These are phyloP conservation scores for Aporophyla nigra DNA, from an alignment of 2,888 invertebrate genomes.

Conservation along the genomic window DNA sequence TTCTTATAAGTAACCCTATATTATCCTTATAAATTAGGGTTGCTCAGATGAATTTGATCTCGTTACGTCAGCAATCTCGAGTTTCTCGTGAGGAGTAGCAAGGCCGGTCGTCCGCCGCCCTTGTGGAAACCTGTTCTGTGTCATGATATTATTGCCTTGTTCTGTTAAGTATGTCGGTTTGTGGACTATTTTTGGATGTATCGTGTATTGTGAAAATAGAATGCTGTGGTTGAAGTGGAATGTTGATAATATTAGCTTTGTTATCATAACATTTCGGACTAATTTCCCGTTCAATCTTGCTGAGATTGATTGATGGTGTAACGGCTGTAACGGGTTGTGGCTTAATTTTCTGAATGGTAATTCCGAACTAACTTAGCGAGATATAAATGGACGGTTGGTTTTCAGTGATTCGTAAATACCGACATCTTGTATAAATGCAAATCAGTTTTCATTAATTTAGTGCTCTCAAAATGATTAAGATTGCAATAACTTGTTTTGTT, in stretches of 20 bases:
- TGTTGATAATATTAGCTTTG: slow-evolving; percentile 46
- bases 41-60: slow-evolving; percentile 60
- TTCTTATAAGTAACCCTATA: slow-evolving; percentile 50
- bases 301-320: slow-evolving; percentile 45
- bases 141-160: slow-evolving; percentile 56
- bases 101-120: slow-evolving; percentile 63
- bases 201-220: slow-evolving; percentile 50
- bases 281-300: slow-evolving; percentile 47
- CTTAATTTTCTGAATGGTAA: slow-evolving; percentile 44
- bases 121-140: slow-evolving; percentile 64
- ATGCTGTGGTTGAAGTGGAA: slow-evolving; percentile 44
- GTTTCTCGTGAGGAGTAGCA: slow-evolving; percentile 63
- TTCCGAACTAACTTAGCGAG: slow-evolving; percentile 2
- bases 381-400: slow-evolving; percentile 16
- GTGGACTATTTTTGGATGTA: slow-evolving; percentile 50
- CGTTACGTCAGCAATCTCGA: slow-evolving; percentile 56
- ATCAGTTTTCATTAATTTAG: slow-evolving; percentile 11
- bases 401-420: not conserved
- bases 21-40: slow-evolving; percentile 59
- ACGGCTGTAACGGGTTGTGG: slow-evolving; percentile 28
- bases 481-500: slow-evolving; percentile 1
- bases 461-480: slow-evolving; percentile 1
- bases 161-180: slow-evolving; percentile 42
- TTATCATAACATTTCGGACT: slow-evolving; percentile 38
- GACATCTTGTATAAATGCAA: slow-evolving; percentile 23